These are phyloP conservation scores for Climacteris rufus DNA, from an alignment of 2,113 vertebrate genomes.

Conservation along the genomic window DNA sequence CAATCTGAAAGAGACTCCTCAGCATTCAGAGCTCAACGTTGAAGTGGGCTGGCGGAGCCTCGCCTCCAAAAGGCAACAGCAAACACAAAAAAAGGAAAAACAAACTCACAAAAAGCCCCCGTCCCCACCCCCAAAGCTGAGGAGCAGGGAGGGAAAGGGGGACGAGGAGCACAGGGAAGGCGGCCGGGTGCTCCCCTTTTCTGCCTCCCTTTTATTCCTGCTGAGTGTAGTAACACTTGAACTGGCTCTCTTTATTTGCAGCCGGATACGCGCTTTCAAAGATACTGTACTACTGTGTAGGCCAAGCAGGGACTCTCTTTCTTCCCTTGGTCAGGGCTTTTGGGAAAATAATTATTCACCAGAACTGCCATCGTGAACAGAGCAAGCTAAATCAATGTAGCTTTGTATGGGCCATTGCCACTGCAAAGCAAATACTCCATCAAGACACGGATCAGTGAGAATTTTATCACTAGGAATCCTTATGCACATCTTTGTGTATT, in stretches of 20 bases:
- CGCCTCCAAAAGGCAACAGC: neutral
- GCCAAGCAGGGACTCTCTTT: constrained; percentile 44
- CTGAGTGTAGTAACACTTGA: constrained; percentile 45
- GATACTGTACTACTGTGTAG: constrained; percentile 49
- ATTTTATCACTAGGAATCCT: constrained; percentile 42
- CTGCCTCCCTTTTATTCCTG: constrained; percentile 47
- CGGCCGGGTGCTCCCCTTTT: neutral
- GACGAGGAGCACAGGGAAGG: neutral
- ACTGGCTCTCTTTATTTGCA: constrained; percentile 33
- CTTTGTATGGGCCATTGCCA: constrained; percentile 53
- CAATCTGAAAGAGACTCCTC: neutral
- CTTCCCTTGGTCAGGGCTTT: constrained; percentile 46
- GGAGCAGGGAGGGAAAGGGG: neutral
- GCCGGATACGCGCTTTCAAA: constrained; percentile 53
- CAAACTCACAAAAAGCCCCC: neutral
- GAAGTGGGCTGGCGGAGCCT: neutral
- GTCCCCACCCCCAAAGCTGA: neutral
- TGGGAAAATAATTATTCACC: constrained; percentile 57
- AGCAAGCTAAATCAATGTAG: constrained; percentile 52
- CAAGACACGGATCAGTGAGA: constrained; percentile 52
- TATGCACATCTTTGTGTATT: constrained; percentile 22
- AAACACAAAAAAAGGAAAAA: neutral
- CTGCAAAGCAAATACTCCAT: constrained; percentile 64
- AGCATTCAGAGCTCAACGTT: neutral
- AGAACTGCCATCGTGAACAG: constrained; percentile 42